Conservation (phyloP, 1,140 invertebrate species). For the Agrypnia vestita region DNA sequence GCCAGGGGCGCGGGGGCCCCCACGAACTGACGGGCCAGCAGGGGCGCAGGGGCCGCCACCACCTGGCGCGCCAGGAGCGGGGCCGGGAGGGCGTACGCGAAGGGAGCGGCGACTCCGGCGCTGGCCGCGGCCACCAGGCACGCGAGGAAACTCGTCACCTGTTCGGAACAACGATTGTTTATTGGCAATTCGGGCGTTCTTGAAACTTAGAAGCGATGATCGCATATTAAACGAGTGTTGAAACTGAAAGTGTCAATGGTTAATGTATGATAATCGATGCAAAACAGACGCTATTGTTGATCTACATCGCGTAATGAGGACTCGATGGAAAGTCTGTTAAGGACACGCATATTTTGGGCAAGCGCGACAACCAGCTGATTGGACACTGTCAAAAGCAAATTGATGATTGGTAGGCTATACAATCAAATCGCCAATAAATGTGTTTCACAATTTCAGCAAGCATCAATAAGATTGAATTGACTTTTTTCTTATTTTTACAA, state of each 20-base stretch:
- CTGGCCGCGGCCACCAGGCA: constrained; percentile 39
- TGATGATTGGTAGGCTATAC: too few species aligned
- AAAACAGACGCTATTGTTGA: constrained; percentile 1
- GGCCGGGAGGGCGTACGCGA: constrained; percentile 46
- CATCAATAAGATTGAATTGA: too few species aligned
- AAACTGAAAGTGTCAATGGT: constrained; percentile 3
- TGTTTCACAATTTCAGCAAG: too few species aligned
- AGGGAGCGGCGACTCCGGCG: constrained; percentile 49
- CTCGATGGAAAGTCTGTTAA: constrained; percentile 16
- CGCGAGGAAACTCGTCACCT: constrained; percentile 41
- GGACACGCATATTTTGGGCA: not conserved
- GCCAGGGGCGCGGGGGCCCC: constrained; percentile 59
- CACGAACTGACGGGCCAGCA: constrained; percentile 47
- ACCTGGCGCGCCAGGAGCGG: constrained; percentile 46
- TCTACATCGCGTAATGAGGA: constrained; percentile 37
- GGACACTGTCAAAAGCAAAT: too few species aligned
- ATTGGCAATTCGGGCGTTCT: not conserved
- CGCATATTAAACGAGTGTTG: not conserved
- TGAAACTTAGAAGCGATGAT: not conserved
- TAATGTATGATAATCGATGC: constrained; percentile 25
- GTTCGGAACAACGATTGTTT: not conserved
- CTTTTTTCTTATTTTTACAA: too few species aligned
- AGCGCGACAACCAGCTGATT: not conserved
- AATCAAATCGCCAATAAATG: too few species aligned
- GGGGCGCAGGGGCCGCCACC: constrained; percentile 55